These are phyloP conservation scores for Acrobasis suavella DNA, from an alignment of 2,888 invertebrate genomes.

Conservation along the genomic window DNA sequence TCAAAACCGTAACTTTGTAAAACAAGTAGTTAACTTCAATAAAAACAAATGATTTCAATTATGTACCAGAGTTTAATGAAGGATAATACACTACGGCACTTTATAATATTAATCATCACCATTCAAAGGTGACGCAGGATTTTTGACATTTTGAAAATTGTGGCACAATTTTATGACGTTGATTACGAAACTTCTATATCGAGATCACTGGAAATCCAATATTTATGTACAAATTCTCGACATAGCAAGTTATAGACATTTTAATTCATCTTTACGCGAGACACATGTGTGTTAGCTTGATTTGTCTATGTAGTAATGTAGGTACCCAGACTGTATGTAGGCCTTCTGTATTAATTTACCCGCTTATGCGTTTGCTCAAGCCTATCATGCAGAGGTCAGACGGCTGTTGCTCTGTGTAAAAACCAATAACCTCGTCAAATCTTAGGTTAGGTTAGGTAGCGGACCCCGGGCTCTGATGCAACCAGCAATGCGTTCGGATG, in stretches of 20 bases:
- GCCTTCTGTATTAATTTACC: no score
- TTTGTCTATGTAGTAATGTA: not conserved
- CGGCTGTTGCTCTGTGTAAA: no score
- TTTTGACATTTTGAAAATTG: not conserved
- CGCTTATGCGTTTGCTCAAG: no score
- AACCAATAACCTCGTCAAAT: no score
- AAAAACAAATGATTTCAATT: not conserved
- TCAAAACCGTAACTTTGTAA: not conserved
- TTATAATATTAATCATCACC: not conserved
- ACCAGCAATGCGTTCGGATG: no score
- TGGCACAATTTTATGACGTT: not conserved
- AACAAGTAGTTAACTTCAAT: not conserved
- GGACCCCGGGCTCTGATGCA: no score
- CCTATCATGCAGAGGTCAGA: no score
- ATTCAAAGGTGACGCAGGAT: not conserved
- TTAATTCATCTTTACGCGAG: conserved; percentile 5
- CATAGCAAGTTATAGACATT: not conserved
- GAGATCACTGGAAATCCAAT: conserved; percentile 10
- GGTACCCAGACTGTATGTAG: no score
- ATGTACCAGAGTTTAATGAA: conserved; percentile 10
- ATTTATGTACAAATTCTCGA: conserved; percentile 18
- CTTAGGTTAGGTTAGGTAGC: no score
- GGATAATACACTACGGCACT: conserved; percentile 16
- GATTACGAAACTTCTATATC: conserved; percentile 7
- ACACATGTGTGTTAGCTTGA: not conserved